These are phyloP conservation scores for Drosophila arawakana DNA, from an alignment of 1,140 invertebrate genomes.

Conservation along the genomic window DNA sequence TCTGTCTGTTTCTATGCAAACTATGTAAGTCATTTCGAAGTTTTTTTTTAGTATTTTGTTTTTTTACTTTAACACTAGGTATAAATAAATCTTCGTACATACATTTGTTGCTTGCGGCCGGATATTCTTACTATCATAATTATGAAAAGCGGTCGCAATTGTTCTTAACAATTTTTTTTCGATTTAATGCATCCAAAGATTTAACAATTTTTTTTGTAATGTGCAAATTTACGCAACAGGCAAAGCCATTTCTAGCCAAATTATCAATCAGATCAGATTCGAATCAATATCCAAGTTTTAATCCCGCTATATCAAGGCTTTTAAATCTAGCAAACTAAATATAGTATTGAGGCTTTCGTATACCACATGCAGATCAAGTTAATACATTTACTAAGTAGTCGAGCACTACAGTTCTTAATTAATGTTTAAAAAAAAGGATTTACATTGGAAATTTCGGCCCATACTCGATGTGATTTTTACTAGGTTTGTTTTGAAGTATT, in stretches of 20 bases:
- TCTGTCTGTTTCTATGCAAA: constrained; percentile 4
- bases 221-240: background rate
- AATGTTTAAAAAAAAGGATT: background rate
- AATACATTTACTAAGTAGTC: background rate
- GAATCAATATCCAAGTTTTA: background rate
- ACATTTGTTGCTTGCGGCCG: background rate
- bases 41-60: background rate
- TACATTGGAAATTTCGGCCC: background rate
- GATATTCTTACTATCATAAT: constrained; percentile 2
- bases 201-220: background rate
- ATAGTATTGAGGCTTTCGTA: background rate
- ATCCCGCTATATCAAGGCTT: background rate
- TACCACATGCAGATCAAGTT: background rate
- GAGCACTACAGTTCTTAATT: background rate
- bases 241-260: background rate
- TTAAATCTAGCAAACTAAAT: background rate
- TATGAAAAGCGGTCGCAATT: background rate
- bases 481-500: background rate
- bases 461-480: background rate
- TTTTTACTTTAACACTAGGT: background rate
- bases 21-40: background rate
- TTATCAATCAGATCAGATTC: background rate
- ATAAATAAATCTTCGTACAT: background rate
- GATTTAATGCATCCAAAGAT: background rate
- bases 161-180: background rate